These are phyloP conservation scores for Gallinago undulata DNA, from an alignment of 2,113 vertebrate species.

Conservation along the genomic window DNA sequence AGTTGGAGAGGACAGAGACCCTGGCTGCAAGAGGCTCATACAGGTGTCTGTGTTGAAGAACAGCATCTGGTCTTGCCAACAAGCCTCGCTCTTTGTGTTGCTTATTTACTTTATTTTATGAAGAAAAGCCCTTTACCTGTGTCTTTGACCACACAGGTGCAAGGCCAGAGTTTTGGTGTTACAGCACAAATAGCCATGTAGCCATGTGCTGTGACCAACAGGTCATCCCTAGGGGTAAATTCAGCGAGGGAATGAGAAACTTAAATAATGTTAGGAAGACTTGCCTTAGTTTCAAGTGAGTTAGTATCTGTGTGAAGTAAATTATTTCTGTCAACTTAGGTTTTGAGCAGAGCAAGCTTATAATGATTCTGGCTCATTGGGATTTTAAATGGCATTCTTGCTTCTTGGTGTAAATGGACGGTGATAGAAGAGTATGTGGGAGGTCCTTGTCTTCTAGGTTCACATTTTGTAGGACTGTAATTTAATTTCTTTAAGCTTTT, in stretches of 20 bases:
- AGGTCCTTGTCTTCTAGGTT: neutral
- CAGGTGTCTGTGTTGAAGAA: neutral
- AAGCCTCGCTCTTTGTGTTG: accelerated
- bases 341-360: neutral
- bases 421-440: neutral
- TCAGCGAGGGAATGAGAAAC: neutral
- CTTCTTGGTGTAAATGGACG: neutral
- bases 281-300: neutral
- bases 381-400: neutral
- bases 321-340: neutral
- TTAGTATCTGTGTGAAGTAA: neutral
- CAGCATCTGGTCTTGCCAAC: neutral
- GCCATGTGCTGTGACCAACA: neutral
- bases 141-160: neutral
- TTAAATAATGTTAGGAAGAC: neutral
- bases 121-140: neutral
- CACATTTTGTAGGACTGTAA: neutral
- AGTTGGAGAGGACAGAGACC: neutral
- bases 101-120: neutral
- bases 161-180: neutral
- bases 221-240: neutral
- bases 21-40: neutral
- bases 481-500: neutral
- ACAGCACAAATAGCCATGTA: accelerated
- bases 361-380: neutral